Evolutionary conservation across 2,113 vertebrate species (phyloP), one percentile per base, ranked within the genome.

Genomic region (Promerops cafer): DNA sequence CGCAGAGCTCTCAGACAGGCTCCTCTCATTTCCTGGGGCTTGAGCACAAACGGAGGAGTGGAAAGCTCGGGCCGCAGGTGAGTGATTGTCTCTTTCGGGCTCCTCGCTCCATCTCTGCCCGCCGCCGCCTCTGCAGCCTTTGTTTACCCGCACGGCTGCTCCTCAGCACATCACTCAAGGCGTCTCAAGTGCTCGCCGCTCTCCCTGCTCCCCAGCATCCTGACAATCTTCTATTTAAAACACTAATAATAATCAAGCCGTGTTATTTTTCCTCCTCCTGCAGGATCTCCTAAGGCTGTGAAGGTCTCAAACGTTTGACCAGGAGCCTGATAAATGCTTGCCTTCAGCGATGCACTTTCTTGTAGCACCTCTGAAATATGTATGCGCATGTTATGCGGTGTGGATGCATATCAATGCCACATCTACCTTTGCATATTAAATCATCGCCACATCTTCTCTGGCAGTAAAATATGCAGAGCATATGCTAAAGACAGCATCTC

Each of bases 371-470:
- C 82, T 97, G 97, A 97, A 97, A 97, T 97, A 97, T 96, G 95
- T 90, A 92, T 96, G 97, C 93, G 71, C 94, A 57, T 96, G 97
- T 97, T 97, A 96, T 96, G 96, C 93, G 87, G 96, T 65, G 95
- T 49, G 97, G 97, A 95, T 96, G 95, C 97, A 97, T 97, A 97
- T 97, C 97, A 97, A 96, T 96, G 97, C 97, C 96, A 96, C 7
- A 96, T 96, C 97, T 96, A 96, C 97, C 94, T 97, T 97, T 97
- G 97, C 97, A 97, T 97, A 97, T 97, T 97, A 97, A 97, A 97
- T 97, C 97, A 97, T 89, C 5, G 23, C 91, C 96, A 91, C 95
- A 93, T 97, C 95, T 96, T 96, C 75, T 30, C 93, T 93, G 97
- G 97, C 96, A 97, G 97, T 97, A 97, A 97, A 97, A 97, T 97